Percentiles rank a stretch among this genome's conserved stretches.
These are phyloP conservation scores for Romanogobio albipinnatus DNA, from an alignment of 2,113 vertebrate genomes.

Conservation along the genomic window DNA sequence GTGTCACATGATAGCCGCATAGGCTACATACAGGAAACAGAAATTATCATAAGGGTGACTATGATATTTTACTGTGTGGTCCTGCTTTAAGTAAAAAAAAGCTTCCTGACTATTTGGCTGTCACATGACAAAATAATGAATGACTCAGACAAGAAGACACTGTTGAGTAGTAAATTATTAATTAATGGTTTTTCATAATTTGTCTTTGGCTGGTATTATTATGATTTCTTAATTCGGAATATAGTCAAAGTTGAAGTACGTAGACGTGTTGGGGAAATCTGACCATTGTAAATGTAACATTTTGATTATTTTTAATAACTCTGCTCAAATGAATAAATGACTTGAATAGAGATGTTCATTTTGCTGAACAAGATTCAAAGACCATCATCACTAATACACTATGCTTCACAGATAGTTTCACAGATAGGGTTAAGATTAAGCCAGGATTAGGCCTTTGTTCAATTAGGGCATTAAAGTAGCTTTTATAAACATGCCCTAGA, in stretches of 20 bases:
- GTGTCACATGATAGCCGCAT: not conserved
- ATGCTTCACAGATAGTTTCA: too few relatives aligned
- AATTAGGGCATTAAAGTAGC: too few relatives aligned
- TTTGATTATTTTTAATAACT: not conserved
- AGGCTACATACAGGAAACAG: not conserved
- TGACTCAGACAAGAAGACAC: not conserved
- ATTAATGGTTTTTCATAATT: not conserved
- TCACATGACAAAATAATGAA: not conserved
- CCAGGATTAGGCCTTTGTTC: too few relatives aligned
- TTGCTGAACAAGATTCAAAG: not conserved
- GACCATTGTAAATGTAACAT: not conserved
- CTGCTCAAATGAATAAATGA: not conserved
- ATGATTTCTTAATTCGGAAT: not conserved
- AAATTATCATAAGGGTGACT: not conserved
- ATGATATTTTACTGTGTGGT: not conserved
- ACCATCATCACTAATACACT: constrained; percentile 7
- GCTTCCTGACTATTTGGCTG: not conserved
- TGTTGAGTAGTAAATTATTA: not conserved
- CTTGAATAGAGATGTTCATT: not conserved
- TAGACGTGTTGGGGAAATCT: not conserved
- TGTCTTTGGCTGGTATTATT: not conserved
- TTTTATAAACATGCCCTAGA: too few relatives aligned
- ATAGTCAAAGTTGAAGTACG: not conserved
- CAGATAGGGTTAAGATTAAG: too few relatives aligned
- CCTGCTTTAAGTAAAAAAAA: not conserved